Percentiles rank a stretch among this genome's conserved stretches.
Evolutionary conservation across 2,888 invertebrate species (phyloP).

Genomic region (Xylophagus ater): DNA sequence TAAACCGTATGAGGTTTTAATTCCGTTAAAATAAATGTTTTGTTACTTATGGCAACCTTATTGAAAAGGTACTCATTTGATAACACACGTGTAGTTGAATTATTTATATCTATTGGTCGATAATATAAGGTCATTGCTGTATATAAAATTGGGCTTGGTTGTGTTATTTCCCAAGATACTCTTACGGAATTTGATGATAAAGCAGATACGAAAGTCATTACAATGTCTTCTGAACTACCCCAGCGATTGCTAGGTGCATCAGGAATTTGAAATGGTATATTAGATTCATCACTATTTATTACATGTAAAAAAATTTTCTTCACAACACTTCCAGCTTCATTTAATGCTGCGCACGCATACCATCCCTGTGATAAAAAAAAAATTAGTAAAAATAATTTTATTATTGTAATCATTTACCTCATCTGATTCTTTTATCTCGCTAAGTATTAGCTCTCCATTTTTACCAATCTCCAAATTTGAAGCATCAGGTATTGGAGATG

Average conservation of each 20-base stretch:
- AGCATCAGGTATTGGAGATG: constrained; percentile 16
- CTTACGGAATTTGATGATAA: constrained; percentile 22
- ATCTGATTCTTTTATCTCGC: constrained; percentile 21
- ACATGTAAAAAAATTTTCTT: constrained; percentile 24
- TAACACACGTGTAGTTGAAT: constrained; percentile 19
- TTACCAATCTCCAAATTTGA: constrained; percentile 22
- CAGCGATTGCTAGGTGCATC: constrained; percentile 22
- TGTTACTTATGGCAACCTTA: constrained; percentile 20
- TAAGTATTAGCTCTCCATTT: constrained; percentile 23
- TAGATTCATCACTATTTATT: constrained; percentile 16
- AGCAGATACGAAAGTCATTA: constrained; percentile 23
- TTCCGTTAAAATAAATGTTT: constrained; percentile 46
- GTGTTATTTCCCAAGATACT: constrained; percentile 23
- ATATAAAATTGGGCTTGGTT: constrained; percentile 19
- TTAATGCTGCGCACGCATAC: constrained; percentile 26
- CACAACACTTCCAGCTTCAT: constrained; percentile 25
- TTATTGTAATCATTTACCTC: constrained; percentile 16
- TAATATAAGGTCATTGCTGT: constrained; percentile 24
- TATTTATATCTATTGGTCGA: constrained; percentile 17
- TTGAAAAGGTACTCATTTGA: constrained; percentile 22
- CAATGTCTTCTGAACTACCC: constrained; percentile 23
- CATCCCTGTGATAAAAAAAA: constrained; percentile 20
- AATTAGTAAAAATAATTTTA: background rate
- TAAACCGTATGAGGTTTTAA: constrained; percentile 79
- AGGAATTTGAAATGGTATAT: constrained; percentile 19